These are phyloP conservation scores for Myotis brandtii DNA, from an alignment of 2,113 vertebrate species.

Conservation along the genomic window DNA sequence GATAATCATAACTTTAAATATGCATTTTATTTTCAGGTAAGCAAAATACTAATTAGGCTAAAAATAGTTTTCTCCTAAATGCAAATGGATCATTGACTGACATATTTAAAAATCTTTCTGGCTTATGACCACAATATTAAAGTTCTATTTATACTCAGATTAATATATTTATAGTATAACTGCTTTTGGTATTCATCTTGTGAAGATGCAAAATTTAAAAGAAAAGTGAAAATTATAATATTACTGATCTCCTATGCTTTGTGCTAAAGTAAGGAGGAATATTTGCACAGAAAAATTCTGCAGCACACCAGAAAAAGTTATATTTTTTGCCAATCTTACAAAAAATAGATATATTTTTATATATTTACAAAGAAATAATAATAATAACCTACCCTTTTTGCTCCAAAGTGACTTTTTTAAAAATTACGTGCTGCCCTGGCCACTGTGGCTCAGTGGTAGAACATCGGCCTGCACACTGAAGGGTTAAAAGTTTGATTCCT, in stretches of 20 bases:
- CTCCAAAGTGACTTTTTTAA: neutral
- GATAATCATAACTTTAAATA: neutral
- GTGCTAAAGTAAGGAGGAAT: neutral
- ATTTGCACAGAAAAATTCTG: neutral
- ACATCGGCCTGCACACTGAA: too few relatives aligned
- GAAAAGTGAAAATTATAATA: neutral
- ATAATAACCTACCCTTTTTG: neutral
- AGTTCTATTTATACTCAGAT: neutral
- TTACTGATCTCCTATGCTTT: neutral
- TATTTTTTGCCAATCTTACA: neutral
- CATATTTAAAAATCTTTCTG: neutral
- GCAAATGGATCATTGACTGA: neutral
- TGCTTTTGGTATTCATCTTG: neutral
- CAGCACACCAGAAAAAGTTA: neutral
- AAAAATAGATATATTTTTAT: neutral
- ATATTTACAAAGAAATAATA: neutral
- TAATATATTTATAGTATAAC: neutral
- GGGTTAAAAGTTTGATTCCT: too few relatives aligned
- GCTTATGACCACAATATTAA: neutral
- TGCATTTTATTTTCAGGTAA: neutral
- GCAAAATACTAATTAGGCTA: neutral
- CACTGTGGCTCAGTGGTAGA: too few relatives aligned
- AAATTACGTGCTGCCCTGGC: neutral
- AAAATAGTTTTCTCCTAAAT: neutral
- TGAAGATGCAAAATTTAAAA: neutral